A percentile compares a stretch with the other conserved stretches of the same genome.
Evolutionary conservation across 2,797 vertebrate genomes (phyloP).

Genomic region (Erethizon dorsatum): DNA sequence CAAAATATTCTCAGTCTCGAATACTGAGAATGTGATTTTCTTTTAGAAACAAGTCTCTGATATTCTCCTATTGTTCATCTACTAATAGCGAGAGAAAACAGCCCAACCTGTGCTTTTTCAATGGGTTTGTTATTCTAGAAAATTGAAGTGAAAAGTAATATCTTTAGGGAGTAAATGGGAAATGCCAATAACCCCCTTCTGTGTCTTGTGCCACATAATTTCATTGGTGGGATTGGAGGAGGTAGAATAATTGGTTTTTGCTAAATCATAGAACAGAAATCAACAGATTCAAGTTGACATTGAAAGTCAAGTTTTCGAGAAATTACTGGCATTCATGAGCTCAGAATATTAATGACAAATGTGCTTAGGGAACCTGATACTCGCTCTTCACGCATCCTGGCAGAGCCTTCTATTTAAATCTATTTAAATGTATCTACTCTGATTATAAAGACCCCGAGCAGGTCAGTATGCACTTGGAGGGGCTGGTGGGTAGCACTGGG

Average conservation of each 20-base stretch:
- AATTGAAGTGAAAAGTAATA: slow-evolving; percentile 8
- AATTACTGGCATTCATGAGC: slow-evolving; percentile 77
- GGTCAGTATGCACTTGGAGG: slow-evolving; percentile 31
- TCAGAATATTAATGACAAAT: slow-evolving; percentile 84
- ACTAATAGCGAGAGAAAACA: background rate
- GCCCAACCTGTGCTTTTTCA: slow-evolving; percentile 2
- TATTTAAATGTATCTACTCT: slow-evolving; percentile 73
- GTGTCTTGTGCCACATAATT: background rate
- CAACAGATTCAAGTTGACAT: slow-evolving; percentile 80
- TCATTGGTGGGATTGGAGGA: background rate
- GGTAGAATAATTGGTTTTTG: slow-evolving; percentile 51
- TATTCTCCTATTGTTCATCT: background rate
- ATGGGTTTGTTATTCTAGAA: slow-evolving; percentile 24
- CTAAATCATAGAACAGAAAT: slow-evolving; percentile 73
- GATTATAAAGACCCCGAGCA: slow-evolving; percentile 63
- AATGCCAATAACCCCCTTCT: background rate
- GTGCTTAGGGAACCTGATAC: slow-evolving; percentile 76
- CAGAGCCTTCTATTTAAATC: slow-evolving; percentile 70
- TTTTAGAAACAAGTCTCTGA: background rate
- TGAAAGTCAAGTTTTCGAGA: slow-evolving; percentile 79
- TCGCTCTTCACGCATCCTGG: slow-evolving; percentile 69
- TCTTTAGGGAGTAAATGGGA: background rate
- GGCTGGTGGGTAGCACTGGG: background rate
- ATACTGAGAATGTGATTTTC: slow-evolving; percentile 36
- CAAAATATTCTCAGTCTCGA: background rate